Evolutionary conservation across 2,113 vertebrate species (phyloP).

Genomic region (Calonectris borealis): DNA sequence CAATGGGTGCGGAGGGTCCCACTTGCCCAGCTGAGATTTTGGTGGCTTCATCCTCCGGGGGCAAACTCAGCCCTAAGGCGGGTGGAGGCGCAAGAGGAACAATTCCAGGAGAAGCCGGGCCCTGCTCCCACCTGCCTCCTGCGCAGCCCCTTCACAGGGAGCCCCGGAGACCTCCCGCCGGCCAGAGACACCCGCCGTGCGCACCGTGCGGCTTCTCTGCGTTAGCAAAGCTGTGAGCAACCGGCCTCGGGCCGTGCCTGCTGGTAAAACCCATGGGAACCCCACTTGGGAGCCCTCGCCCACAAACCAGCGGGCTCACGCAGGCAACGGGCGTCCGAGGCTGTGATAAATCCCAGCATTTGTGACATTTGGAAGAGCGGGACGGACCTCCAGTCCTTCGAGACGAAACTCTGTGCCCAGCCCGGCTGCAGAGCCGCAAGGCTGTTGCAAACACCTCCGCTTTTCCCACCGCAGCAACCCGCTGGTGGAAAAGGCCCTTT

Average conservation of each 20-base stretch:
- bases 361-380: not conserved
- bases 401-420: rapidly evolving
- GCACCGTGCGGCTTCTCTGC: rapidly evolving
- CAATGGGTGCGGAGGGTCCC: rapidly evolving
- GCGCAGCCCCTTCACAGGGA: rapidly evolving
- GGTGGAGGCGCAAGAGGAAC: not conserved
- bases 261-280: not conserved
- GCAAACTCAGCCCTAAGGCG: not conserved
- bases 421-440: not conserved
- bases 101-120: not conserved
- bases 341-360: rapidly evolving
- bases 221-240: not conserved
- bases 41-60: not conserved
- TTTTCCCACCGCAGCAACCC: not conserved
- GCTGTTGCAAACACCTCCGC: rapidly evolving
- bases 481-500: not conserved
- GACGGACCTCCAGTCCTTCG: not conserved
- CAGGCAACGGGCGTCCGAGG: rapidly evolving
- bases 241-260: rapidly evolving
- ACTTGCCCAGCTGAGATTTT: not conserved
- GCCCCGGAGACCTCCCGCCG: rapidly evolving
- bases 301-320: rapidly evolving
- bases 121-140: not conserved
- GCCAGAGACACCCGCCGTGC: not conserved
- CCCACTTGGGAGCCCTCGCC: rapidly evolving